A percentile compares a stretch with the other conserved stretches of the same genome.
These are phyloP conservation scores for Drymodes brunneopygia DNA, from an alignment of 2,113 vertebrate species.

Conservation along the genomic window DNA sequence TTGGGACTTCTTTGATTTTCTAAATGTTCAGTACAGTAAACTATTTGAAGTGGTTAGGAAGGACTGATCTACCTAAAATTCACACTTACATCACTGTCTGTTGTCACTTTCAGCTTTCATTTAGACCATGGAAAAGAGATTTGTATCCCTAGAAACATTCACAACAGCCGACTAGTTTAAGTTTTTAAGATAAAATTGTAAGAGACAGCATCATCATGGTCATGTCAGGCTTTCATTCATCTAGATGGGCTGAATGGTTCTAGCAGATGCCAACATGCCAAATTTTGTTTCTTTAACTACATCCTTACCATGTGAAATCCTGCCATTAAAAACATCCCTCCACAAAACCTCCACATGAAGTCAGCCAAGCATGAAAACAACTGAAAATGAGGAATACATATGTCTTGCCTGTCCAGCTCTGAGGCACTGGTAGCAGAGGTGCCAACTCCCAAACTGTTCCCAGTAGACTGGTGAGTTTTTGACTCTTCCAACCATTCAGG, in stretches of 20 bases:
- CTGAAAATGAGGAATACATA: neutral
- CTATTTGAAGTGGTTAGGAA: neutral
- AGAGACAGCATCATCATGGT: neutral
- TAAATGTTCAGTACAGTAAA: slow-evolving; percentile 31
- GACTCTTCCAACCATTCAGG: neutral
- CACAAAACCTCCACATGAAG: neutral
- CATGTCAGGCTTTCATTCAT: neutral
- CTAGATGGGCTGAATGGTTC: neutral
- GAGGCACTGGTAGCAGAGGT: neutral
- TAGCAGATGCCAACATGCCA: neutral
- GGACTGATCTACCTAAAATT: slow-evolving; percentile 36
- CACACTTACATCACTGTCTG: slow-evolving; percentile 48
- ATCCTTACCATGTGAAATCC: slow-evolving; percentile 38
- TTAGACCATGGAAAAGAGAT: slow-evolving; percentile 66
- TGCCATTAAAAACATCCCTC: slow-evolving; percentile 25
- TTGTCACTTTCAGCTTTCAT: slow-evolving; percentile 46
- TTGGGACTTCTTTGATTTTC: neutral
- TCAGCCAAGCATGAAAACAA: neutral
- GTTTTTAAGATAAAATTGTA: slow-evolving; percentile 44
- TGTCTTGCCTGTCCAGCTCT: neutral
- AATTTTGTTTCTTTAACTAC: slow-evolving; percentile 3
- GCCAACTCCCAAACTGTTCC: neutral
- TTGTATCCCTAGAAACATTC: slow-evolving; percentile 62
- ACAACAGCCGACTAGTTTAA: slow-evolving; percentile 49
- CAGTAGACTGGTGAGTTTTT: rapidly evolving